These are phyloP conservation scores for Mantis religiosa DNA, from an alignment of 2,888 invertebrate species.

Conservation along the genomic window DNA sequence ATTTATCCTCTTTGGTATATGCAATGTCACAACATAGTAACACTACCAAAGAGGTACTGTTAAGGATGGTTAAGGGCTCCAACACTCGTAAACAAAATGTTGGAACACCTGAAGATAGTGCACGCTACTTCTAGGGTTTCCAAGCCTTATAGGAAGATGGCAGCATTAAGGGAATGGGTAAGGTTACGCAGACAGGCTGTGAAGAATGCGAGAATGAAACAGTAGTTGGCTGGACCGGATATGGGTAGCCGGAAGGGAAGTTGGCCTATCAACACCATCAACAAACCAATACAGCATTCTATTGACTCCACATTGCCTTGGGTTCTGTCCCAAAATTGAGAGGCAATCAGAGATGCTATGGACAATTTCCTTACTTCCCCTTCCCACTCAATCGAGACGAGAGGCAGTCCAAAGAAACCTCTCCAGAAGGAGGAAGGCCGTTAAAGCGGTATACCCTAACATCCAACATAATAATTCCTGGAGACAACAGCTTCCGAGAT, in stretches of 20 bases:
- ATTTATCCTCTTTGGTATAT: too few relatives aligned
- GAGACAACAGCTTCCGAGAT: too few relatives aligned
- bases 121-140: not conserved
- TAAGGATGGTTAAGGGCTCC: too few relatives aligned
- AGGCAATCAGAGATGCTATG: slow-evolving; percentile 3
- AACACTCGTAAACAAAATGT: not conserved
- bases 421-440: not conserved
- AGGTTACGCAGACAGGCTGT: not conserved
- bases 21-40: too few relatives aligned
- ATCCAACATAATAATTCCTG: too few relatives aligned
- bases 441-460: not conserved
- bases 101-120: not conserved
- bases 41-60: too few relatives aligned
- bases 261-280: slow-evolving; percentile 24
- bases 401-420: not conserved
- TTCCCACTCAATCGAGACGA: not conserved
- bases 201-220: not conserved
- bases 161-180: not conserved
- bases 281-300: slow-evolving; percentile 23
- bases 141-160: not conserved
- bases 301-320: slow-evolving; percentile 12
- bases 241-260: not conserved
- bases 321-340: slow-evolving; percentile 13
- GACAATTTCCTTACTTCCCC: not conserved
- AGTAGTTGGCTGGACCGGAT: not conserved